Base-by-base conservation (phyloP, 2,797 vertebrate species). In the Tokudaia tokunoshimensis region DNA sequence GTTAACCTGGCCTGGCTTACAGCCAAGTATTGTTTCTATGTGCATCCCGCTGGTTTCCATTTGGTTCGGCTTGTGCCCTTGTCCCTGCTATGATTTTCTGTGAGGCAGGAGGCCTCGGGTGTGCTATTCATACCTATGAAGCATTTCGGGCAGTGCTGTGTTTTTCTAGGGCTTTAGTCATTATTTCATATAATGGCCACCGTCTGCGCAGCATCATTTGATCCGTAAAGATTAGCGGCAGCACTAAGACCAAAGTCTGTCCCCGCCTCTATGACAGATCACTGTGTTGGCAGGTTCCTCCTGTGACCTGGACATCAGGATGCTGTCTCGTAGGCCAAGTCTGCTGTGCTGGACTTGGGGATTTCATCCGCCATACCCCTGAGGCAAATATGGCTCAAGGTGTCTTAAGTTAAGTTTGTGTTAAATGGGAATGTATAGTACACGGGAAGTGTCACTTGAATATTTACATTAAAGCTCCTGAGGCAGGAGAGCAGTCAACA, bases 101-200 rank as follows among this genome's bases (percentile, higher is more conserved):
- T 70, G 11, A 59, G 92, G 47, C 63, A 44, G 74, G 80, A 80
- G 94, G 55, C 82, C 92, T 80, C 0, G 0, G 31, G 67, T 41
- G 44, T 41, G 65, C 91, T 44, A 0, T 94, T 88, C 61, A 65
- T 61, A 47, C 84, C 82, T 76, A 2, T 19, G 85, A 94, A 84
- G n/a, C 85, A 86, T 92, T 96, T 82, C 80, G 3, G 88, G 55
- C 79, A 65, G 65, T 24, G 67, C 26, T 67, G 22, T 78, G 50
- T 75, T 93, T 83, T 92, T 79, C 88, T 72, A 63, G 50, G 74
- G 61, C 59, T 85, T 70, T 37, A 24, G n/a, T 86, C 79, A 86
- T 93, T 63, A 78, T 61, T 76, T 50, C 57, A 79, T 86, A 19
- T 41, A 72, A 55, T 1, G 47, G 41, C 75, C 50, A 44, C 44